Evolutionary conservation across 2,888 invertebrate species (phyloP), one percentile per base, ranked within the genome.

Genomic region (Nemoura dubitans): DNA sequence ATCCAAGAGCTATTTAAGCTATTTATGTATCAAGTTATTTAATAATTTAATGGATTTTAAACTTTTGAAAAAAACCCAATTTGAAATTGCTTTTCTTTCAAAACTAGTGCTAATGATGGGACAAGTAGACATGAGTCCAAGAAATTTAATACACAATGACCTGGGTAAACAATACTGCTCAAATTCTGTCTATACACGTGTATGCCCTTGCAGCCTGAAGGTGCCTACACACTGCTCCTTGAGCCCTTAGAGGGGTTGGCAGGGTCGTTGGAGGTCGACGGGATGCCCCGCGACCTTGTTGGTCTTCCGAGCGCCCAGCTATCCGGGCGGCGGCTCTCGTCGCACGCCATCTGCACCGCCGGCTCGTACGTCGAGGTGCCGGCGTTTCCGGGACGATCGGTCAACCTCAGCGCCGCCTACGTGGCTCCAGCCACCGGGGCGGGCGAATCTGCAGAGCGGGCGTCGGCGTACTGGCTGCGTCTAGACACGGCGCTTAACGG

Each of bases 291-390:
- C 16, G 59, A 59, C 59, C 59, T 59, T 10, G 59, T 21, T 1
- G 21, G 2, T 3, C 14, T 59, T 3, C 59, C 59, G 16, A 21
- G 59, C 59, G 59, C 59, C 16, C 59, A 59, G 59, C 21, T 59
- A 14, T 7, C 59, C 2, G 83, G 83, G 6, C 83, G 42, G 0
- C 3, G 16, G 59, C 25, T 59, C 3, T 7, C 83, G 6, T 83
- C 83, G 0, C 83, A 26, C 43, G 5, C 83, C 26, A n/a, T 83
- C 42, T 36, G 83, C 59, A 43, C 26, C 6, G 83, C 83, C 7
- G 83, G 43, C 14, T 21, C 27, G 29, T 78, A 78, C 78, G 59
- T 59, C 10, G 59, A 59, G 59, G 21, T 10, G 16, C 14, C 59
- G 16, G 59, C 59, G 6, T 59, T 1, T 3, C 59, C 59, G 1